phyloP scores from a whole-genome alignment of 2,113 vertebrate species.

The Illadopsis cleaveri region DNA sequence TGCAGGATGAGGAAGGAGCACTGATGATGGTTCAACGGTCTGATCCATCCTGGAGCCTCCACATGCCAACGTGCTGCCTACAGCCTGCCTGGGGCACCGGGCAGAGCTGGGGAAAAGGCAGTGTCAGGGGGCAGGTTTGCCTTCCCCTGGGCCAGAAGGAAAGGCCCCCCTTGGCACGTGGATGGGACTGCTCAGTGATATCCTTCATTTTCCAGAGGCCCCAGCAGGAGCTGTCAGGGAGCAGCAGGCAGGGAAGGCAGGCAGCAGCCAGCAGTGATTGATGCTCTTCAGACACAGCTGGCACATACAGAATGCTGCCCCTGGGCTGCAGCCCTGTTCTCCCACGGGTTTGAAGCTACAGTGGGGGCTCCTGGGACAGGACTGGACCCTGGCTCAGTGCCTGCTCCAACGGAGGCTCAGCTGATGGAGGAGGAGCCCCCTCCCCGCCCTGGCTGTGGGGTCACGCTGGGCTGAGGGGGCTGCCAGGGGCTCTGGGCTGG shows the following conservation, averaged over 20 bases:
- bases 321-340: background rate
- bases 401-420: background rate
- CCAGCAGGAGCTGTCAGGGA: background rate
- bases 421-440: background rate
- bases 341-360: background rate
- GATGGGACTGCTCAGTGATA: background rate
- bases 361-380: background rate
- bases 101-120: background rate
- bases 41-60: background rate
- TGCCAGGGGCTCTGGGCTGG: background rate
- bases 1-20: background rate
- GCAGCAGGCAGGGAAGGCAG: background rate
- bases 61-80: fast-evolving
- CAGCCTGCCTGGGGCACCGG: background rate
- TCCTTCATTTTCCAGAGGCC: background rate
- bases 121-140: background rate
- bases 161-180: background rate
- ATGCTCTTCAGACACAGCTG: background rate
- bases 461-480: background rate
- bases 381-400: background rate
- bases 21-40: background rate
- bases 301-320: fast-evolving
- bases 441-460: background rate
- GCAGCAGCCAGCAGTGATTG: background rate
- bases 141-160: background rate